Conservation (phyloP, 2,113 vertebrate species). For the Melanocharis versteri region DNA sequence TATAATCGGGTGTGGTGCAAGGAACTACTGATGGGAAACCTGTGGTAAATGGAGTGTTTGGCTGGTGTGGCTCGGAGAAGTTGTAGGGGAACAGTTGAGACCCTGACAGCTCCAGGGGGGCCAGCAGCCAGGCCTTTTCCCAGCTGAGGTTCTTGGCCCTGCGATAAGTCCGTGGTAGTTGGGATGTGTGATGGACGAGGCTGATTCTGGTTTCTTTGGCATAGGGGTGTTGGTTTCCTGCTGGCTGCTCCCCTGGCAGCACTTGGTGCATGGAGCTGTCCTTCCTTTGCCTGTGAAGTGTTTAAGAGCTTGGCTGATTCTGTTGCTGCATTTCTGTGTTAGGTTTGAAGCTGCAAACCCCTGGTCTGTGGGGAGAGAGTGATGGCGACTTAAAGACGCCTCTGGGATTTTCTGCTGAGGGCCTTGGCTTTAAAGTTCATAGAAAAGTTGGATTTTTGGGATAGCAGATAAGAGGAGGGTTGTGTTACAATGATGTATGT, state of each 20-base stretch:
- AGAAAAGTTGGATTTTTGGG: not conserved
- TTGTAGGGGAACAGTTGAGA: accelerated
- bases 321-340: not conserved
- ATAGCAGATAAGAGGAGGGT: not conserved
- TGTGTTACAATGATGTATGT: not conserved
- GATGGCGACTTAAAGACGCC: not conserved
- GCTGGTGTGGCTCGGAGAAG: not conserved
- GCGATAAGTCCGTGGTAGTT: not conserved
- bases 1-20: not conserved
- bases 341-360: not conserved
- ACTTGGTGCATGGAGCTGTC: not conserved
- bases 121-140: not conserved
- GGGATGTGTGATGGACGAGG: not conserved
- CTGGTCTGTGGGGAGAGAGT: not conserved
- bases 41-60: not conserved
- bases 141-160: not conserved
- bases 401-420: not conserved
- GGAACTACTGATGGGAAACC: accelerated
- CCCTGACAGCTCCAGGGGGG: not conserved
- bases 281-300: not conserved
- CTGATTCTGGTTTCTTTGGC: not conserved
- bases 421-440: not conserved
- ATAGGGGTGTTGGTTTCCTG: not conserved
- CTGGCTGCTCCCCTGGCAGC: not conserved
- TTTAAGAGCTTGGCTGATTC: not conserved